Conservation (phyloP, 2,113 vertebrate species). For the Gambusia holbrooki region DNA sequence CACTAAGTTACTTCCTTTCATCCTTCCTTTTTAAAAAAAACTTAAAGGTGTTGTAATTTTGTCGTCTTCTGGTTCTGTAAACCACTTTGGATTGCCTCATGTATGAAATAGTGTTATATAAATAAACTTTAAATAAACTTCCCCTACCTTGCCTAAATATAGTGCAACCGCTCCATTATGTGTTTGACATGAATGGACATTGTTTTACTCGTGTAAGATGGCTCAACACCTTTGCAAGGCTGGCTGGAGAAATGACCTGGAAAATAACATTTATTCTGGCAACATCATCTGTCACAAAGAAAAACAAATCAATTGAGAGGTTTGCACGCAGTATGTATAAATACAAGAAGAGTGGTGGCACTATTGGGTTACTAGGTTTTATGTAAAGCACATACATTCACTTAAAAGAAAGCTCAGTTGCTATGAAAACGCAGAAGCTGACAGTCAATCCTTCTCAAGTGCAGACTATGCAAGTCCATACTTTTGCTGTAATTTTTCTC, state of each 20-base stretch:
- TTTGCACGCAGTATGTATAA: background rate
- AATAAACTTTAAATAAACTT: too few species aligned
- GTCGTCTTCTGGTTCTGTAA: background rate
- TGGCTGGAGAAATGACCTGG: constrained; percentile 40
- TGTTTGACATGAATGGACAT: constrained; percentile 1
- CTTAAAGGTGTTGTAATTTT: background rate
- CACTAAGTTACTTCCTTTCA: too few species aligned
- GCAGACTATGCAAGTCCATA: background rate
- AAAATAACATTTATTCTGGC: background rate
- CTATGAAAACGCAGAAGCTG: background rate
- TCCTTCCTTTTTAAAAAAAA: background rate
- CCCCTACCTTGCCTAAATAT: constrained; percentile 12
- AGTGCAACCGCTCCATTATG: constrained; percentile 2
- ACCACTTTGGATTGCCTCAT: background rate
- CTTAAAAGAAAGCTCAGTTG: background rate
- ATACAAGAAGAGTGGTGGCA: background rate
- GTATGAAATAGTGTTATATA: background rate
- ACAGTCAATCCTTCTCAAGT: background rate
- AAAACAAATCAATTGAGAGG: background rate
- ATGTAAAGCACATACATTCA: background rate
- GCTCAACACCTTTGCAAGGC: constrained; percentile 5
- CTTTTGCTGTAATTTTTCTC: constrained; percentile 12
- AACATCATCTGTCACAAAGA: constrained; percentile 5
- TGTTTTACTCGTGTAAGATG: background rate
- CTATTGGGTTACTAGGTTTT: too few species aligned